These are phyloP conservation scores for Eupleurogrammus muticus DNA, from an alignment of 2,797 vertebrate species.

Conservation along the genomic window DNA sequence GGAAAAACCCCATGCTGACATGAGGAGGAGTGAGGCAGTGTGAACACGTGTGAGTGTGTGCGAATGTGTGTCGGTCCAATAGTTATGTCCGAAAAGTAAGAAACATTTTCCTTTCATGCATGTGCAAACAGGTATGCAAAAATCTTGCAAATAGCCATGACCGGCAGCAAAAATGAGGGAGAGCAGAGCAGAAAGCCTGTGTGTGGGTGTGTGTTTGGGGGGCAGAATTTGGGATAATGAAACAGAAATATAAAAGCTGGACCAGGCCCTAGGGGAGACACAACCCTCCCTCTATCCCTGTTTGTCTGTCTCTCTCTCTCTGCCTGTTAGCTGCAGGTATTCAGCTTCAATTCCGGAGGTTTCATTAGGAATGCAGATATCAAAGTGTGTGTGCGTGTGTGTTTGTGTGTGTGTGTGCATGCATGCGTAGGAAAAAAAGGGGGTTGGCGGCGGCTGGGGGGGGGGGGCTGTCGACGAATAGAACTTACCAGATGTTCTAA, in stretches of 20 bases:
- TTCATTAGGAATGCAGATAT: slow-evolving; percentile 94
- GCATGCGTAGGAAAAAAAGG: slow-evolving; percentile 51
- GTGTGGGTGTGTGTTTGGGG: slow-evolving; percentile 13
- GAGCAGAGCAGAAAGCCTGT: slow-evolving; percentile 1
- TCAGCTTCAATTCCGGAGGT: slow-evolving; percentile 89
- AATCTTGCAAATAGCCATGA: slow-evolving; percentile 17
- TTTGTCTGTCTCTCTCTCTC: slow-evolving; percentile 40
- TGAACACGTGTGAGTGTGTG: slow-evolving; percentile 75
- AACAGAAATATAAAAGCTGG: slow-evolving; percentile 57
- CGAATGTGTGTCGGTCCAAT: background rate
- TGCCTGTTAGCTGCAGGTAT: slow-evolving; percentile 77
- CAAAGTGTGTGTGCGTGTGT: slow-evolving; percentile 80
- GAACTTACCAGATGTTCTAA: slow-evolving; percentile 99
- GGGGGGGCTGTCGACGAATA: slow-evolving; percentile 78
- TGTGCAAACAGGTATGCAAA: slow-evolving; percentile 30
- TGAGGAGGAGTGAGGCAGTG: slow-evolving; percentile 10
- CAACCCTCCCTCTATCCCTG: slow-evolving; percentile 39
- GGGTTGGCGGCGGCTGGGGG: slow-evolving; percentile 61
- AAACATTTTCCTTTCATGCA: slow-evolving; percentile 9
- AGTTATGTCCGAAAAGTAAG: background rate
- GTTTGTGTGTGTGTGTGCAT: slow-evolving; percentile 37
- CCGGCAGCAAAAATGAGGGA: slow-evolving; percentile 13
- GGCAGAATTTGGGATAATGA: slow-evolving; percentile 36
- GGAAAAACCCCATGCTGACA: slow-evolving; percentile 44
- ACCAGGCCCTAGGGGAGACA: slow-evolving; percentile 39